Percentiles rank a stretch among this genome's conserved stretches.
These are phyloP conservation scores for Atractosteus spatula DNA, from an alignment of 2,113 vertebrate species.

Conservation along the genomic window DNA sequence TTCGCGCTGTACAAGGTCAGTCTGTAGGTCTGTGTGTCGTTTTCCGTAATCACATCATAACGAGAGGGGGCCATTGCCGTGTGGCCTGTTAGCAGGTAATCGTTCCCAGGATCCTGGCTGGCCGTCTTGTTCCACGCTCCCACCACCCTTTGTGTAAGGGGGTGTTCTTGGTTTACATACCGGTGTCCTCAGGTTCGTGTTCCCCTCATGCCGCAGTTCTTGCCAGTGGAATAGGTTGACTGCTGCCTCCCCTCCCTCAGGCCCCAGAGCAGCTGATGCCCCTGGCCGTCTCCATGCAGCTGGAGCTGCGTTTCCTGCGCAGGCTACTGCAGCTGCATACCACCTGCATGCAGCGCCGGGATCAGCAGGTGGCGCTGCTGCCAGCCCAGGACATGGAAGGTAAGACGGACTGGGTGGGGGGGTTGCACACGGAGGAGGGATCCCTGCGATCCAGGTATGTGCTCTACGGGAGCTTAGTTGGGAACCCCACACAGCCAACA, in stretches of 20 bases:
- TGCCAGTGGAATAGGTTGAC: too few relatives aligned
- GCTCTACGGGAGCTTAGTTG: too few relatives aligned
- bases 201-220: not conserved
- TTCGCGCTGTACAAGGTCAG: slow-evolving; percentile 67
- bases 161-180: not conserved
- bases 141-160: too few relatives aligned
- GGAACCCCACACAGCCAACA: too few relatives aligned
- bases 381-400: slow-evolving; percentile 58
- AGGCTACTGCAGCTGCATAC: slow-evolving; percentile 50
- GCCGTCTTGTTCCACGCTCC: not conserved
- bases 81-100: not conserved
- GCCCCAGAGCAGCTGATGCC: slow-evolving; percentile 65
- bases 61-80: not conserved
- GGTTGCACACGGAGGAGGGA: too few relatives aligned
- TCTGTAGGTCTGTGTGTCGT: not conserved
- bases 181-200: not conserved
- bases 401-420: slow-evolving; percentile 27
- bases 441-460: too few relatives aligned
- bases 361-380: slow-evolving; percentile 42
- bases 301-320: slow-evolving; percentile 51
- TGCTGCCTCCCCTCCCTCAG: slow-evolving; percentile 33
- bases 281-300: slow-evolving; percentile 46
- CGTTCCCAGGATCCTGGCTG: not conserved
- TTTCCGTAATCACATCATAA: not conserved
- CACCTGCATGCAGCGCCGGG: slow-evolving; percentile 34